Evolutionary conservation across 2,797 vertebrate genomes (phyloP).

Genomic region (Hoplostethus mediterraneus): DNA sequence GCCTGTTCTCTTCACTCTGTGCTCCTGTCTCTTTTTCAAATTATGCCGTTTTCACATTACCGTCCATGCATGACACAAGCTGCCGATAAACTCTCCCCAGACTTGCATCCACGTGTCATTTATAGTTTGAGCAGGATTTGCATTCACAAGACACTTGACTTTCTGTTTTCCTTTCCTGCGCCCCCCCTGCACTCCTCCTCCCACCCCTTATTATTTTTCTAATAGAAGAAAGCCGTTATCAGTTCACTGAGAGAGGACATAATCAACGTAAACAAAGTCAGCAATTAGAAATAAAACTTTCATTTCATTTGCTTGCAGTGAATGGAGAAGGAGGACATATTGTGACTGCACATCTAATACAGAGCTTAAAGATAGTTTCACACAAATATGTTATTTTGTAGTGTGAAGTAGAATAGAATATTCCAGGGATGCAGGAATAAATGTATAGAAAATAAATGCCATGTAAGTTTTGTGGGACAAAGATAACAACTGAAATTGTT

Average conservation of each 20-base stretch:
- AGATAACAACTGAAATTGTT: too few relatives aligned
- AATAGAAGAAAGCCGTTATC: conserved; percentile 69
- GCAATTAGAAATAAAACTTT: conserved; percentile 69
- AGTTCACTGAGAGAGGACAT: conserved; percentile 64
- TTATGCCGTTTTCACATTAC: conserved; percentile 67
- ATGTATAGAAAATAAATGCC: too few relatives aligned
- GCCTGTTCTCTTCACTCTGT: conserved; percentile 42
- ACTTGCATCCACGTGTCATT: conserved; percentile 54
- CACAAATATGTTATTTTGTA: too few relatives aligned
- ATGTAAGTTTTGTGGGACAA: too few relatives aligned
- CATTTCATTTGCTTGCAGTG: conserved; percentile 51
- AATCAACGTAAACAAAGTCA: conserved; percentile 75
- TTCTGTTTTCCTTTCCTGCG: conserved; percentile 45
- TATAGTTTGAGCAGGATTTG: conserved; percentile 61
- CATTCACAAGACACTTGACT: conserved; percentile 65
- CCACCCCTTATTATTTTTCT: conserved; percentile 66
- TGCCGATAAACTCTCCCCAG: conserved; percentile 68
- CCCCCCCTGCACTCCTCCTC: conserved; percentile 5
- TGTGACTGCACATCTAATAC: background rate
- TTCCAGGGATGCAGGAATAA: too few relatives aligned
- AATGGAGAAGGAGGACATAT: conserved; percentile 12
- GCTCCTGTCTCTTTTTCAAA: conserved; percentile 61
- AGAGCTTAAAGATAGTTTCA: background rate
- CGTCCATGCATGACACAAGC: conserved; percentile 70
- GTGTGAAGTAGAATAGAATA: too few relatives aligned